phyloP scores from a whole-genome alignment of 2,797 vertebrate genomes.

The Aselliscus stoliczkanus region DNA sequence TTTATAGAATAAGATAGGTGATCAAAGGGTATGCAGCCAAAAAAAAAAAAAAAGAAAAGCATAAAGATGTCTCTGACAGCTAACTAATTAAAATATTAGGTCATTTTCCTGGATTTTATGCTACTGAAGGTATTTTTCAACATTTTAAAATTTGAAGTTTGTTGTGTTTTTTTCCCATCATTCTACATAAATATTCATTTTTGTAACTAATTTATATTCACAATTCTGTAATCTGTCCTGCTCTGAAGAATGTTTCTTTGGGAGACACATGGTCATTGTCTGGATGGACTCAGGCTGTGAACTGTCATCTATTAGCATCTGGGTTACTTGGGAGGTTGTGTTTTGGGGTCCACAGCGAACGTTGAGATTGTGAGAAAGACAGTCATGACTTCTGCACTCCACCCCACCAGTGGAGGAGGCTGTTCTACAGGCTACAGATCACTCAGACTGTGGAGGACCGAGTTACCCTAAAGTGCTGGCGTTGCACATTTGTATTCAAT shows the following conservation, averaged over 20 bases:
- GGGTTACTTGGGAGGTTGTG: neutral
- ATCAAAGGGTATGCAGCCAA: neutral
- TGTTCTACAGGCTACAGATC: neutral
- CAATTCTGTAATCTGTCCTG: neutral
- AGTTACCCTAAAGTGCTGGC: too few species aligned
- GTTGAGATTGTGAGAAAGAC: neutral
- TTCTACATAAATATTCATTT: neutral
- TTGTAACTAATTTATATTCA: neutral
- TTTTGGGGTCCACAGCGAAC: neutral
- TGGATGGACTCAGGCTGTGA: neutral
- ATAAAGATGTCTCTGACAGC: neutral
- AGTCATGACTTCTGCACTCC: neutral
- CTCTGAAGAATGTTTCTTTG: neutral
- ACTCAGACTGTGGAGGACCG: neutral
- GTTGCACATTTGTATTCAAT: neutral
- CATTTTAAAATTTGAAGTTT: neutral
- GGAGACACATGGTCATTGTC: neutral
- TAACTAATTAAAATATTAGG: neutral
- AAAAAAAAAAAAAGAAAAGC: neutral
- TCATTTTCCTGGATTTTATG: neutral
- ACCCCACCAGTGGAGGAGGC: rapidly evolving
- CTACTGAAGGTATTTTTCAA: neutral
- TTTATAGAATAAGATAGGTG: neutral
- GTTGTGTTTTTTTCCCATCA: neutral
- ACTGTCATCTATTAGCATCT: neutral